Conservation (phyloP, 2,888 invertebrate genomes). For the Sarcophaga rosellei region DNA sequence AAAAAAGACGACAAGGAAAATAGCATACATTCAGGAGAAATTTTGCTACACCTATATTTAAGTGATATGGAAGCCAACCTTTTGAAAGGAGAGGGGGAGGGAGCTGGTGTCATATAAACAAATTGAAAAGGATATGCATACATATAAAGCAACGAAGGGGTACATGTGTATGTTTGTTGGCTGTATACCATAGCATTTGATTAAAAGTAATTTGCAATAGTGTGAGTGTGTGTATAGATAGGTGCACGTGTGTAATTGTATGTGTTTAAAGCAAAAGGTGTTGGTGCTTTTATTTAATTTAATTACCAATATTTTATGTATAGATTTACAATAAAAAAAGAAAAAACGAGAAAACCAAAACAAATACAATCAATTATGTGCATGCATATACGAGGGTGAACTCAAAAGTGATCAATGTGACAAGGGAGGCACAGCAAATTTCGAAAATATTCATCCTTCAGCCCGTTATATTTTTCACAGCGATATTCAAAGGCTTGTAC, state of each 20-base stretch:
- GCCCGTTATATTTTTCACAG: too few species aligned
- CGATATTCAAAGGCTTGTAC: too few species aligned
- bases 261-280: slow-evolving; percentile 33
- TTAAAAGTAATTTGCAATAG: not conserved
- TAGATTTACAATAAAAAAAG: slow-evolving; percentile 17
- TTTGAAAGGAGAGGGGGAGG: too few species aligned
- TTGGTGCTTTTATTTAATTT: slow-evolving; percentile 63
- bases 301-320: slow-evolving; percentile 57
- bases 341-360: not conserved
- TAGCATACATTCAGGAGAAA: not conserved
- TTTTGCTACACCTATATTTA: not conserved
- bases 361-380: slow-evolving; percentile 1
- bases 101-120: not conserved
- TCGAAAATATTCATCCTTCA: too few species aligned
- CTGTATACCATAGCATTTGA: slow-evolving; percentile 15
- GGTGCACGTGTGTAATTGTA: not conserved
- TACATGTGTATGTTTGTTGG: not conserved
- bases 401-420: too few species aligned
- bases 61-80: not conserved
- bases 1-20: not conserved
- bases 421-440: too few species aligned
- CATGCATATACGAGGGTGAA: not conserved
- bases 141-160: slow-evolving; percentile 1
- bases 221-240: too few species aligned
- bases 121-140: not conserved